Evolutionary conservation across 2,113 vertebrate species (phyloP).

Genomic region (Dasyurus viverrinus): DNA sequence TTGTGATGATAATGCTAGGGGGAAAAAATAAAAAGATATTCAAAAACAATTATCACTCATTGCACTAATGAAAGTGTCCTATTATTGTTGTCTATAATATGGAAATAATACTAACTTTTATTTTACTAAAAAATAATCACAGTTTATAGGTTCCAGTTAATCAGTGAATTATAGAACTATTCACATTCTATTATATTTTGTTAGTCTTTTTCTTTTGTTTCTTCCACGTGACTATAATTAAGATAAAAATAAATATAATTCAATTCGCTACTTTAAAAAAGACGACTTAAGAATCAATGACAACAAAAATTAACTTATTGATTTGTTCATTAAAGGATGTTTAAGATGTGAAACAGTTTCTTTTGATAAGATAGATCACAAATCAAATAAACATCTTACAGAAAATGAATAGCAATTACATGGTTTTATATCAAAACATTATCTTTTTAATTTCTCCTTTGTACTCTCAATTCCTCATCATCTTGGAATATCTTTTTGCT

Average conservation of each 20-base stretch:
- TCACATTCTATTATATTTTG: constrained; percentile 17
- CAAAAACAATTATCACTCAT: neutral
- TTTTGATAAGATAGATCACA: constrained; percentile 60
- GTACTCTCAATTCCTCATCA: neutral
- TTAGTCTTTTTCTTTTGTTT: constrained; percentile 22
- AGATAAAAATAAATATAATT: constrained; percentile 56
- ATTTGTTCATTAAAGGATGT: constrained; percentile 63
- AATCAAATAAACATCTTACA: constrained; percentile 56
- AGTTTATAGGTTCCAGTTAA: constrained; percentile 61
- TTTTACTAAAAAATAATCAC: constrained; percentile 24
- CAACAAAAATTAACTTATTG: constrained; percentile 57
- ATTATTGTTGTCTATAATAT: constrained; percentile 40
- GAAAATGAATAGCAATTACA: constrained; percentile 58
- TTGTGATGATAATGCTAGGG: constrained; percentile 47
- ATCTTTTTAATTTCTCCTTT: neutral
- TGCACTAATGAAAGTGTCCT: constrained; percentile 21
- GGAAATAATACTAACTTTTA: constrained; percentile 33
- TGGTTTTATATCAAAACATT: constrained; percentile 59
- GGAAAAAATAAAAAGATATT: neutral
- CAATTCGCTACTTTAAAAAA: constrained; percentile 43
- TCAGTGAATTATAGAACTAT: constrained; percentile 38
- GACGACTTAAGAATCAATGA: constrained; percentile 45
- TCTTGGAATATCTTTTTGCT: constrained; percentile 54
- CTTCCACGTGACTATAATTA: constrained; percentile 22
- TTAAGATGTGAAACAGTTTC: constrained; percentile 51